Percentiles rank a stretch among this genome's conserved stretches.
These are phyloP conservation scores for Batillaria attramentaria DNA, from an alignment of 1,140 invertebrate species.

Conservation along the genomic window DNA sequence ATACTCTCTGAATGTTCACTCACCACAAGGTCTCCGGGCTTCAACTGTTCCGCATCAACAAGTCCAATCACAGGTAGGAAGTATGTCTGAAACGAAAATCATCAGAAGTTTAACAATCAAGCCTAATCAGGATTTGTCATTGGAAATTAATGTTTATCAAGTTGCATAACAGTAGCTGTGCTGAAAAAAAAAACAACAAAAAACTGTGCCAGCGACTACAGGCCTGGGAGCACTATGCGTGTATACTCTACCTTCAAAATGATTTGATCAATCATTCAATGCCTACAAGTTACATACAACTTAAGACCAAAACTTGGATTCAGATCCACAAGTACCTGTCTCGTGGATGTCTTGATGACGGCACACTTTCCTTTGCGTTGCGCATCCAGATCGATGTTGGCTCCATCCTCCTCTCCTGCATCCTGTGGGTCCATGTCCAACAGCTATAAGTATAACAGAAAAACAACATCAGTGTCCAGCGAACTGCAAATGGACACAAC, in stretches of 20 bases:
- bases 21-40: slow-evolving; percentile 95
- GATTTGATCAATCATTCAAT: too few relatives aligned
- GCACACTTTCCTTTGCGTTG: slow-evolving; percentile 99
- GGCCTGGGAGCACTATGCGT: too few relatives aligned
- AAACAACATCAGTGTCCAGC: slow-evolving; percentile 18
- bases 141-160: too few relatives aligned
- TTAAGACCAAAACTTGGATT: not conserved
- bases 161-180: too few relatives aligned
- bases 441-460: slow-evolving; percentile 74
- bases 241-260: too few relatives aligned
- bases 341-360: slow-evolving; percentile 99
- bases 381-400: slow-evolving; percentile 98
- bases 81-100: slow-evolving; percentile 83
- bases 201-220: too few relatives aligned
- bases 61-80: slow-evolving; percentile 99
- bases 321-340: slow-evolving; percentile 81
- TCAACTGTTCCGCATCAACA: slow-evolving; percentile 97
- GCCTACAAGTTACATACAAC: too few relatives aligned
- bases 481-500: too few relatives aligned
- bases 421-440: slow-evolving; percentile 94
- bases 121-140: too few relatives aligned
- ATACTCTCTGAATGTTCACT: slow-evolving; percentile 28
- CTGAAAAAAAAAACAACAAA: too few relatives aligned
- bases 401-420: slow-evolving; percentile 97
- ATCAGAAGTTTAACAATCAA: not conserved